These are phyloP conservation scores for Halcyon badia DNA, from an alignment of 2,797 vertebrate genomes.

Conservation along the genomic window DNA sequence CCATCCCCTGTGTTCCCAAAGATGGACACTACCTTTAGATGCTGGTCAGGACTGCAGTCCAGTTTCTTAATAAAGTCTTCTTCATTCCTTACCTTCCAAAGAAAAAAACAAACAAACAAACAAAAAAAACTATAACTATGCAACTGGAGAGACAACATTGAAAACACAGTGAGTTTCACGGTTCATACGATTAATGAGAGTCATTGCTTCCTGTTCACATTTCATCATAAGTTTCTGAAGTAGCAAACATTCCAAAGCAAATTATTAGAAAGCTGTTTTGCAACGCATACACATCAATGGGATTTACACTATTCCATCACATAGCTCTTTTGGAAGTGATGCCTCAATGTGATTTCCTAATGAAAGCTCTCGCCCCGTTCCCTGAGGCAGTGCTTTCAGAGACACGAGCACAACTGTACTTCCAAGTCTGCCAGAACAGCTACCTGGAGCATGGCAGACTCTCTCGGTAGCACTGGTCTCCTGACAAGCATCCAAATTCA, in stretches of 20 bases:
- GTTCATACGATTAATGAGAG: not conserved
- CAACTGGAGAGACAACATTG: not conserved
- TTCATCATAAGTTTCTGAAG: not conserved
- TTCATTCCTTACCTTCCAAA: constrained; percentile 90
- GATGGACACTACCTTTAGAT: constrained; percentile 97
- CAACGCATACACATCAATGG: not conserved
- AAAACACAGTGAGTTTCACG: not conserved
- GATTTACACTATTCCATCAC: not conserved
- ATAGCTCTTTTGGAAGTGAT: not conserved
- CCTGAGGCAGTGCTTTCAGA: not conserved
- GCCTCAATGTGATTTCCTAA: not conserved
- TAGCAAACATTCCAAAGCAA: not conserved
- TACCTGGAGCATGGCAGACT: not conserved
- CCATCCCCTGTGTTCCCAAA: constrained; percentile 99
- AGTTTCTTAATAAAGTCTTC: constrained; percentile 92
- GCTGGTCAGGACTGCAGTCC: constrained; percentile 91
- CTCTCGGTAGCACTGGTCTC: not conserved
- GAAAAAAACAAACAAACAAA: not conserved
- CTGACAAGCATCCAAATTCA: not conserved
- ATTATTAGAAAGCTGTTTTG: not conserved
- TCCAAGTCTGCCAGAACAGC: not conserved
- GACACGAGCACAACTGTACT: not conserved
- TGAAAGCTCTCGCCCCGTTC: not conserved
- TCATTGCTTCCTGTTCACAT: not conserved
- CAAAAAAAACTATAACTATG: not conserved